phyloP scores from a whole-genome alignment of 2,113 vertebrate genomes.

The Antechinus flavipes region DNA sequence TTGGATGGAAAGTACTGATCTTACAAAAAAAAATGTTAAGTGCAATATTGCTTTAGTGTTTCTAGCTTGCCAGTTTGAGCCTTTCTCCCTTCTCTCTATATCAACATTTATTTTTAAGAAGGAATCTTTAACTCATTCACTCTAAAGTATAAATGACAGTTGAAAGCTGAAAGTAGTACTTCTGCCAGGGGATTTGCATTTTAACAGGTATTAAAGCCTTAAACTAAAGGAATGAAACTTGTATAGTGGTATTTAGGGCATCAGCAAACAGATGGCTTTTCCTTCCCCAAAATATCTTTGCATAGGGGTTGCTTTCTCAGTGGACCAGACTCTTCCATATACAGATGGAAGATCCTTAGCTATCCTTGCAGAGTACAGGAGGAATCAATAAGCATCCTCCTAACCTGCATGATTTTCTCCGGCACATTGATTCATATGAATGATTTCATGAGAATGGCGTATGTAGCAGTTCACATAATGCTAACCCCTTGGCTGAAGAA shows the following conservation, averaged over 20 bases:
- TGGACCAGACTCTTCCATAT: background rate
- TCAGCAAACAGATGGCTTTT: constrained; percentile 6
- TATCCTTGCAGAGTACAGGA: background rate
- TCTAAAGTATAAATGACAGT: background rate
- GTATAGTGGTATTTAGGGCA: constrained; percentile 10
- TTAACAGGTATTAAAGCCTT: constrained; percentile 11
- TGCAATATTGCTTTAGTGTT: background rate
- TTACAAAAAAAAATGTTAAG: background rate
- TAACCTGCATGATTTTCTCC: background rate
- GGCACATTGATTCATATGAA: background rate
- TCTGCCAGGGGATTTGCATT: constrained; percentile 27
- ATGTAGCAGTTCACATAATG: background rate
- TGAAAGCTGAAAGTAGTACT: constrained; percentile 19
- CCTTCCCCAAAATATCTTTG: background rate
- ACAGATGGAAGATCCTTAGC: background rate
- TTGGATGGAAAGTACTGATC: background rate
- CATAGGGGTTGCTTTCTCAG: background rate
- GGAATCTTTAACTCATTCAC: background rate
- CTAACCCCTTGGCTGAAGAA: background rate
- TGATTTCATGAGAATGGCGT: background rate
- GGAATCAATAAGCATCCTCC: background rate
- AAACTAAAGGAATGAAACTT: constrained; percentile 10
- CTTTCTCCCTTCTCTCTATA: background rate
- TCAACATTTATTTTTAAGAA: background rate
- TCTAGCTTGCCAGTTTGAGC: background rate